A percentile compares a stretch with the other conserved stretches of the same genome.
These are phyloP conservation scores for Homarus americanus DNA, from an alignment of 1,140 invertebrate species.

Conservation along the genomic window DNA sequence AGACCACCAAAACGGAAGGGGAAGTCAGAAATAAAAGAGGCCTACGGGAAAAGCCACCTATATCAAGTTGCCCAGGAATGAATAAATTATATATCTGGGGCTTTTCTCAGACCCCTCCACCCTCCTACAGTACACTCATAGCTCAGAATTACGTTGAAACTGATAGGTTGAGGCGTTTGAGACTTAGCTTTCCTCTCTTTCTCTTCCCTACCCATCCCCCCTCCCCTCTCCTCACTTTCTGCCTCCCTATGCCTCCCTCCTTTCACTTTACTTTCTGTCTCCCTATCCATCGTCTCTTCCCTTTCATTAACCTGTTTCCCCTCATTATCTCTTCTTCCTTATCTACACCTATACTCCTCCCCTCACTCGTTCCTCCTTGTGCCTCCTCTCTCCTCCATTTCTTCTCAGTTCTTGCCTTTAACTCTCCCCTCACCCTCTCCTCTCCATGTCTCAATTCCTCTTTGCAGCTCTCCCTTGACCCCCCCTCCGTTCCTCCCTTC, in stretches of 20 bases:
- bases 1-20: neutral
- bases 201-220: neutral
- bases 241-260: neutral
- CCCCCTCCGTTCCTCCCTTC: neutral
- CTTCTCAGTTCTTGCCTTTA: too few species aligned
- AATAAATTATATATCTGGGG: conserved; percentile 8
- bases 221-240: neutral
- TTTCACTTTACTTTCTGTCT: conserved; percentile 6
- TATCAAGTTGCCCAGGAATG: conserved; percentile 24
- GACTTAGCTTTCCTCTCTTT: neutral
- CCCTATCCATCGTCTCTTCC: neutral
- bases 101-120: neutral
- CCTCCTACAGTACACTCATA: conserved; percentile 12
- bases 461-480: neutral
- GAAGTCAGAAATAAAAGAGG: conserved; percentile 1
- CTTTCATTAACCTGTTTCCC: neutral
- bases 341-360: too few species aligned
- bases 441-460: too few species aligned
- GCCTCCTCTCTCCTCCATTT: too few species aligned
- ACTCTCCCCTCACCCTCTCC: too few species aligned
- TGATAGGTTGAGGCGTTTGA: conserved; percentile 50
- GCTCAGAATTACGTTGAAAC: conserved; percentile 42
- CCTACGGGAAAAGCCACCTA: neutral
- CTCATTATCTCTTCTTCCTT: too few species aligned
- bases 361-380: too few species aligned